phyloP scores from a whole-genome alignment of 2,888 invertebrate species.

The Philhelius pedissequus region DNA sequence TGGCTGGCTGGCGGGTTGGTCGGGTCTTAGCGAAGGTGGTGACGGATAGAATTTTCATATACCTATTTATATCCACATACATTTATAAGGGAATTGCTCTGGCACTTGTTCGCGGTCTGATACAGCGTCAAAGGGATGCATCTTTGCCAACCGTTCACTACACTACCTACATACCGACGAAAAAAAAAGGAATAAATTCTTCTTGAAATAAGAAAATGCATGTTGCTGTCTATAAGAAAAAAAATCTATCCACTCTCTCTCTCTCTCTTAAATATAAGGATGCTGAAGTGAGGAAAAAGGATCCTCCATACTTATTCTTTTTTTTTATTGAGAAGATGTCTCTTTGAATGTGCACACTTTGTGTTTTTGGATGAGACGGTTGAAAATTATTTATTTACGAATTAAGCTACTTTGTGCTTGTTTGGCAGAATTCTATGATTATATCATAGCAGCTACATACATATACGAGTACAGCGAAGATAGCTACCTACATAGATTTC shows the following conservation, averaged over 20 bases:
- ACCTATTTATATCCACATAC: neutral
- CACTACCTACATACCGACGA: too few species aligned
- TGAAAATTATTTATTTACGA: slow-evolving; percentile 62
- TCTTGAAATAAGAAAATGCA: neutral
- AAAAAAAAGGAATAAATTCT: neutral
- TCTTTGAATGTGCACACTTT: slow-evolving; percentile 42
- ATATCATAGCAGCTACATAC: neutral
- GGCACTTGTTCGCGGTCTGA: slow-evolving; percentile 44
- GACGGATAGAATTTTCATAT: slow-evolving; percentile 1
- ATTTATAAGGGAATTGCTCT: neutral
- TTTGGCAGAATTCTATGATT: slow-evolving; percentile 7
- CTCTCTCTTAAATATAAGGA: neutral
- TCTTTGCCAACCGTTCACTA: neutral
- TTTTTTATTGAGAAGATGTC: slow-evolving; percentile 38
- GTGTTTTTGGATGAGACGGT: slow-evolving; percentile 46
- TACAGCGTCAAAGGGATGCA: slow-evolving; percentile 54
- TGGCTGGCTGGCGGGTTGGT: neutral
- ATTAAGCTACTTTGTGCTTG: slow-evolving; percentile 21
- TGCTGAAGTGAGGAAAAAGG: slow-evolving; percentile 5
- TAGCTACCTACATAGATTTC: neutral
- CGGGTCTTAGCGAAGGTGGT: too few species aligned
- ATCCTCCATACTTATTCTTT: neutral
- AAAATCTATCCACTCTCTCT: neutral
- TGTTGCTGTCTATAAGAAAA: neutral
- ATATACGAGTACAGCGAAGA: too few species aligned